Evolutionary conservation across 35 echinoderm and acorn worm genomes (phyloP).

Genomic region (Apostichopus japonicus): DNA sequence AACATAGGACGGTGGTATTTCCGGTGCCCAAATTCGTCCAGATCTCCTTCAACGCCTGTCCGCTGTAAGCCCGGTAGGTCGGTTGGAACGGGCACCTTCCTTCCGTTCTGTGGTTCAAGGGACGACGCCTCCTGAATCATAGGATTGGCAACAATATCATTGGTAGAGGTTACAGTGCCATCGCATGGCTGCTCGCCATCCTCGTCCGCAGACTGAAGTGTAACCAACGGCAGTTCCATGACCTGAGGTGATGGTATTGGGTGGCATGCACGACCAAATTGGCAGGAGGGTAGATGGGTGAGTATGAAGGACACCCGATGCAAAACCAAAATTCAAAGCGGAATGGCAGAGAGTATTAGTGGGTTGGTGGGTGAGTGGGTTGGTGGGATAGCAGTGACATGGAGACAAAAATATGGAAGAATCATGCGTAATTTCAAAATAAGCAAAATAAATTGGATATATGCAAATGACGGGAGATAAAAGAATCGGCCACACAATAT

Average conservation of each 20-base stretch:
- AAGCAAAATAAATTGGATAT: too few species aligned
- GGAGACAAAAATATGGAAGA: too few species aligned
- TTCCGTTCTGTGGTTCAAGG: conserved; percentile 35
- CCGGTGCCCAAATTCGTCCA: conserved; percentile 6
- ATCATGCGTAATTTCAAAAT: neutral
- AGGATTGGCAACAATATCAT: conserved; percentile 55
- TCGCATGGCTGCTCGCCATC: conserved; percentile 51
- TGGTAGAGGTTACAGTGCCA: conserved; percentile 47
- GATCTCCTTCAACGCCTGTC: conserved; percentile 61
- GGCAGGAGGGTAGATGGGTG: neutral
- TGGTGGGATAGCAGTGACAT: too few species aligned
- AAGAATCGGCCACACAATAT: neutral
- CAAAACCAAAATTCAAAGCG: neutral
- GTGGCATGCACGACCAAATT: conserved; percentile 35
- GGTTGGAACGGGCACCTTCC: conserved; percentile 81
- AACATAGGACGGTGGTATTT: conserved; percentile 64
- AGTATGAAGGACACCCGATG: neutral
- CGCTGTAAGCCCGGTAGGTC: conserved; percentile 87
- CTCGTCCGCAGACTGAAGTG: conserved; percentile 69
- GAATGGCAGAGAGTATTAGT: too few species aligned
- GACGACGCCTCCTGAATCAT: conserved; percentile 39
- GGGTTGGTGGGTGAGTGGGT: too few species aligned
- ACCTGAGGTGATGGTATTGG: conserved; percentile 34
- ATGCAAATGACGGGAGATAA: too few species aligned
- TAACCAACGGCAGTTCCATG: conserved; percentile 69